Percentiles rank a stretch among this genome's conserved stretches.
These are phyloP conservation scores for Zhuqinia jingwanae DNA, from an alignment of 2,888 invertebrate species.

Conservation along the genomic window DNA sequence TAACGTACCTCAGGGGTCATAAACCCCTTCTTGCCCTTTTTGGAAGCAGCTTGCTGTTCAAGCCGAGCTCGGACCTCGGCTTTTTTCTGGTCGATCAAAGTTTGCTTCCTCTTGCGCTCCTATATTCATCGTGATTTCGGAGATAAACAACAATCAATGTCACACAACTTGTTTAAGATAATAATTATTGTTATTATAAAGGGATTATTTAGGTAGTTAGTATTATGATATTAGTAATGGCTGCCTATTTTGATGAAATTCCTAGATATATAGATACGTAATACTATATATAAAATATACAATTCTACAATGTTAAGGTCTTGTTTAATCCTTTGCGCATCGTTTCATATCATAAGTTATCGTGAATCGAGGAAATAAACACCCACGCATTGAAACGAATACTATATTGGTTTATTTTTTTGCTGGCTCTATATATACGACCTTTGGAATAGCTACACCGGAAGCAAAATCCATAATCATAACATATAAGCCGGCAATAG, in stretches of 20 bases:
- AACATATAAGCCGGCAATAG: background rate
- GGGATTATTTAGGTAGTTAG: background rate
- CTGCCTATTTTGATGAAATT: too few species aligned
- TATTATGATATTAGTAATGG: background rate
- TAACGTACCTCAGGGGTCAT: slow-evolving; percentile 92
- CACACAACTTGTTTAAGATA: background rate
- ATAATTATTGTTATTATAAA: background rate
- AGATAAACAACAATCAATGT: background rate
- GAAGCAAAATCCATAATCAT: slow-evolving; percentile 12
- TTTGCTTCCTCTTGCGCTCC: slow-evolving; percentile 99
- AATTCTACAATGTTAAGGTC: background rate
- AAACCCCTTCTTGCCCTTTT: slow-evolving; percentile 99
- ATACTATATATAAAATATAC: background rate
- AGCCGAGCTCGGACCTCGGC: slow-evolving; percentile 99
- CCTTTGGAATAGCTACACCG: background rate
- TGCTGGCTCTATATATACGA: background rate
- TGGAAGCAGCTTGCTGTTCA: slow-evolving; percentile 99
- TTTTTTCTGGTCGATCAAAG: slow-evolving; percentile 98
- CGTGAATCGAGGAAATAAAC: background rate
- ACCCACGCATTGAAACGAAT: background rate
- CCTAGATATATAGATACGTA: too few species aligned
- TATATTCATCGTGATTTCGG: slow-evolving; percentile 80
- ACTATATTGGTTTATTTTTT: background rate
- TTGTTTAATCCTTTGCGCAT: background rate
- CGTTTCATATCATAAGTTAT: too few species aligned